Evolutionary conservation across 2,797 vertebrate genomes (phyloP), one percentile per base, ranked within the genome.

Genomic region (Kryptolebias ocellatus): DNA sequence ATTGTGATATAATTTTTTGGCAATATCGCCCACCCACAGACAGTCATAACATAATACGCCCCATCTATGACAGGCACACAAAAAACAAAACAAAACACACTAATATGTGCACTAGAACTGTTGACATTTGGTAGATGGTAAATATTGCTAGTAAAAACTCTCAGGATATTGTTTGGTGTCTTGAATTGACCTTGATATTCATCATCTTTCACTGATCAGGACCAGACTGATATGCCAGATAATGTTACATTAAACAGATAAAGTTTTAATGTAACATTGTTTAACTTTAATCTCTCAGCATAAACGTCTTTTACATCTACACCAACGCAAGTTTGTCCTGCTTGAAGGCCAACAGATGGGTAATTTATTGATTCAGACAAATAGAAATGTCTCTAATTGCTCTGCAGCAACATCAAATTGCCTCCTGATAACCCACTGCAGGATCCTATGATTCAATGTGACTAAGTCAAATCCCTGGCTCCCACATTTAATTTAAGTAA

Each of bases 331-430:
- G 55, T 37, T 7, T 54, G 29, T 64, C 51, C 53, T 39, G 53
- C 20, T 50, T 44, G 17, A 44, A 39, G 53, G 56, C 70, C 0
- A 4, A 59, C 17, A 47, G 60, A 78, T 27, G 16, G 31, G 34
- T 16, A 20, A 45, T 51, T 70, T 56, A 70, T 71, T 70, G 70
- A 74, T 81, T 70, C 5, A 3, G 28, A 1, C 53, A 55, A 72
- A 47, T 51, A 70, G 16, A 28, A 61, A 72, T 29, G 53, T 46
- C 34, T 78, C 5, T 49, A 73, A 79, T 74, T 70, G 70, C n/a
- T 57, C 47, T 8, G 42, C 44, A 54, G 68, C 8, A 24, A 62
- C 53, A 70, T 50, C 58, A 69, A 56, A 74, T 34, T 51, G 27
- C 55, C 53, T 15, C 18, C 42, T 29, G 49, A 71, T 57, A 56